Conservation (phyloP, 2,113 vertebrate genomes). For the Leptocoma aspasia region DNA sequence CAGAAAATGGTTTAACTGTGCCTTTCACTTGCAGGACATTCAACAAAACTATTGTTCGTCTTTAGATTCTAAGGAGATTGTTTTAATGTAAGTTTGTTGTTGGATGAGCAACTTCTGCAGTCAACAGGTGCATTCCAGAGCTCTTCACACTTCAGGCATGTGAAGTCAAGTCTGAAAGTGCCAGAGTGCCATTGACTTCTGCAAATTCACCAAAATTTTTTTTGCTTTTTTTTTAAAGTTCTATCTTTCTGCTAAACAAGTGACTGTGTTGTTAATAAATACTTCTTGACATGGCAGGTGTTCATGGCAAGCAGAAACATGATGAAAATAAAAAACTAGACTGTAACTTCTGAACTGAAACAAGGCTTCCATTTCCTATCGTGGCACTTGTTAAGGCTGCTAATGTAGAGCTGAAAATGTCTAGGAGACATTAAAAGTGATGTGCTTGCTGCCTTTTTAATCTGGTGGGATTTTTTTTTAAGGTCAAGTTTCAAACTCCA, state of each 20-base stretch:
- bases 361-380: neutral
- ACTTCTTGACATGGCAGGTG: neutral
- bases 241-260: neutral
- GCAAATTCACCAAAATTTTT: neutral
- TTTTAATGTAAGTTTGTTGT: neutral
- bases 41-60: neutral
- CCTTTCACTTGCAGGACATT: neutral
- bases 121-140: neutral
- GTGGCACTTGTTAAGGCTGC: neutral
- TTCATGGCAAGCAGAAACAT: neutral
- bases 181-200: neutral
- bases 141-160: neutral
- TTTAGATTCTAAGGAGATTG: neutral
- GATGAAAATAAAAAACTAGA: neutral
- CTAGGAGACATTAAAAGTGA: neutral
- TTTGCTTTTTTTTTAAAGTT: neutral
- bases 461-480: neutral
- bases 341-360: neutral
- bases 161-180: neutral
- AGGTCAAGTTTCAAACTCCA: rapidly evolving
- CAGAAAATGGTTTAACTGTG: neutral
- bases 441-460: neutral
- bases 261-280: neutral
- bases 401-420: neutral
- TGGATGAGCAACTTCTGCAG: neutral